Percentiles rank a stretch among this genome's conserved stretches.
Evolutionary conservation across 2,113 vertebrate species (phyloP).

Genomic region (Damaliscus lunatus): DNA sequence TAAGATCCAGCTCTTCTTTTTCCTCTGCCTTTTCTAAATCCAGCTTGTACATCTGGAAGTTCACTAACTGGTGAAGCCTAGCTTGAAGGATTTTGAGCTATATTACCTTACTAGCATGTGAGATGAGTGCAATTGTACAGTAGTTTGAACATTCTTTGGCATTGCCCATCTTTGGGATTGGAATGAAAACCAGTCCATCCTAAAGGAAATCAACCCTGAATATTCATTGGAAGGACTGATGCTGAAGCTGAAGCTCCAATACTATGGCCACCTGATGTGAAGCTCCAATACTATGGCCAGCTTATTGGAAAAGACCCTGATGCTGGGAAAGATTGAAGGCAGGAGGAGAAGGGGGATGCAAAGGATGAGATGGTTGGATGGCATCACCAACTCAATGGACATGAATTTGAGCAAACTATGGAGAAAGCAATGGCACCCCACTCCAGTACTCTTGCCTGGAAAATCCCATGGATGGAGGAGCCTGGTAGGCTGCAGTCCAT

Average conservation of each 20-base stretch:
- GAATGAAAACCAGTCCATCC: background rate
- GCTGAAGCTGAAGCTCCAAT: background rate
- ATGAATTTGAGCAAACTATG: background rate
- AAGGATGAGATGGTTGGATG: background rate
- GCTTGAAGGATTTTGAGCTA: background rate
- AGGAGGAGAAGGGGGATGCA: background rate
- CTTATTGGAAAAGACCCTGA: background rate
- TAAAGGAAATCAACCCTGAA: background rate
- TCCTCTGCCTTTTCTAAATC: background rate
- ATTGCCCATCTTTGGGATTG: background rate
- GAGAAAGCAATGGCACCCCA: too few relatives aligned
- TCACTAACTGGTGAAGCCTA: background rate
- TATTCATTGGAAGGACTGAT: background rate
- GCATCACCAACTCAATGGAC: accelerated
- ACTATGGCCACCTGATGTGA: background rate
- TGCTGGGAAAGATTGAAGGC: background rate
- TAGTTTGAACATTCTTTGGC: background rate
- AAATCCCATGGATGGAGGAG: too few relatives aligned
- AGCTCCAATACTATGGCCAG: background rate
- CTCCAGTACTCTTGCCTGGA: too few relatives aligned
- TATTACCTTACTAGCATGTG: background rate
- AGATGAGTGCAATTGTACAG: background rate
- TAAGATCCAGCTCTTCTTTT: background rate
- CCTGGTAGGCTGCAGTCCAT: too few relatives aligned
- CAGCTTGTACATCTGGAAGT: background rate